Evolutionary conservation across 2,113 vertebrate species (phyloP), one percentile per base, ranked within the genome.

Genomic region (Spermophilus dauricus): DNA sequence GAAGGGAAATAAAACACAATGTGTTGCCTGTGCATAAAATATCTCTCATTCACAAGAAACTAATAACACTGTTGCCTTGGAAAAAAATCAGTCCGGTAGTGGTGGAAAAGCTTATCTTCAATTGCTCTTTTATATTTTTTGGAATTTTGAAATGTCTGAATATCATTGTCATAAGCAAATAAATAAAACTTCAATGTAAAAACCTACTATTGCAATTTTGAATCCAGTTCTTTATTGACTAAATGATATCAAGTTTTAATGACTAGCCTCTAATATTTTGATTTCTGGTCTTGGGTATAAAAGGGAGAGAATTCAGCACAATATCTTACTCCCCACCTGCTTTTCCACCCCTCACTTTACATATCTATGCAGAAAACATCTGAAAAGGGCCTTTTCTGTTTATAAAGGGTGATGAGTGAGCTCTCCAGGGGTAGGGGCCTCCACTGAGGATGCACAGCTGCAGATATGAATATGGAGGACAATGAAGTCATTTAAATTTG

Each of bases 401-500:
- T 96, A 96, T 95, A 96, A 98, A 93, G 58, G 76, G 95, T 82
- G 28, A 81, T 86, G 89, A 96, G 67, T 91, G 97, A 97, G 95
- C 81, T 53, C 73, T 86, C 30, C 30, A 95, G 95, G 92, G 94
- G 97, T 92, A 94, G 76, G 17, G 63, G 12, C 53, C 61, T 83
- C 87, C 39, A 26, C 32, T 75, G 97, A 98, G 93, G 84, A 97
- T 86, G 48, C 85, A 97, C 0, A 0, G 83, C 69, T 96, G 96
- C 69, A 97, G 93, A 95, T 97, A 97, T 83, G 97, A 98, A 98
- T 92, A 75, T 67, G 96, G 98, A 98, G 61, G 61, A 63, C 61
- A 98, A 98, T 92, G 32, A 97, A 98, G 96, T 85, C 96, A 98
- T 97, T 97, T 97, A 95, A 89, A 90, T 98, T 98, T 97, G 97